These are phyloP conservation scores for Latheticus oryzae DNA, from an alignment of 2,888 invertebrate species.

Conservation along the genomic window DNA sequence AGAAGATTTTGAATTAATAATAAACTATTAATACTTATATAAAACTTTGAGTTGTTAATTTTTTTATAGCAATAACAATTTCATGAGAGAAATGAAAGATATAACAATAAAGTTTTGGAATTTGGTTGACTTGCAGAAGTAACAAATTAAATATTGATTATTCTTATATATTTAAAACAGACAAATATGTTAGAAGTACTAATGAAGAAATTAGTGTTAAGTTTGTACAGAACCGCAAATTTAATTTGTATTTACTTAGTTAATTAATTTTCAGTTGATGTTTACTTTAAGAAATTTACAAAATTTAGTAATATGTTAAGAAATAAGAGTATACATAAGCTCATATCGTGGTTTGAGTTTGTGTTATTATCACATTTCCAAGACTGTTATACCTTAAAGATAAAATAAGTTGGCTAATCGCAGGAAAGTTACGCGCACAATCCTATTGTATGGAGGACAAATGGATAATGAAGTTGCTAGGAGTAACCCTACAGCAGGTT, in stretches of 20 bases:
- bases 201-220: conserved; percentile 48
- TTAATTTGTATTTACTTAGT: conserved; percentile 48
- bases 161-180: too few relatives aligned
- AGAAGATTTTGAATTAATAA: conserved; percentile 16
- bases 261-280: conserved; percentile 40
- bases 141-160: too few relatives aligned
- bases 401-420: conserved; percentile 41
- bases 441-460: conserved; percentile 43
- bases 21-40: too few relatives aligned
- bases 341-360: conserved; percentile 12
- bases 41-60: too few relatives aligned
- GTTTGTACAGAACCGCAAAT: conserved; percentile 44
- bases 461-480: conserved; percentile 55
- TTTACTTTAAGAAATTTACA: conserved; percentile 31
- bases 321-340: conserved; percentile 14
- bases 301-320: conserved; percentile 34
- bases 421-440: conserved; percentile 34
- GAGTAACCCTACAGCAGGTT: conserved; percentile 51
- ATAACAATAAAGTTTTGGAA: neutral
- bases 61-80: conserved; percentile 1
- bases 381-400: conserved; percentile 37
- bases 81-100: neutral
- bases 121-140: too few relatives aligned
- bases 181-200: conserved; percentile 15
- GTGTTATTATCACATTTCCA: conserved; percentile 33